Evolutionary conservation across 2,113 vertebrate species (phyloP).

Genomic region (Psilopogon haemacephalus): DNA sequence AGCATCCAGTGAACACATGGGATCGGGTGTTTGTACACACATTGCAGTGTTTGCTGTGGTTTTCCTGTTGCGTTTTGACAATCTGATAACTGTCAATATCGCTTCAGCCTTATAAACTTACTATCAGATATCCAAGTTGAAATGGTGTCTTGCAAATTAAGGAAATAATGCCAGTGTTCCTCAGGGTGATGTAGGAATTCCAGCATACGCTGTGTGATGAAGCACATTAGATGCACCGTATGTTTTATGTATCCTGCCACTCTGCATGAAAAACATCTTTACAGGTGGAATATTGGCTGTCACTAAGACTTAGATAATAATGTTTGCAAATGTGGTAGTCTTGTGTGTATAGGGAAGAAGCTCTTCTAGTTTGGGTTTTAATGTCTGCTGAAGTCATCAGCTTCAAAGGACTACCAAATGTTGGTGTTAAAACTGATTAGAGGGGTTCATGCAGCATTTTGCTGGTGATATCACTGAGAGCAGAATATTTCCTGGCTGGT

Average conservation of each 20-base stretch:
- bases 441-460: background rate
- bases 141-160: background rate
- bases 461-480: background rate
- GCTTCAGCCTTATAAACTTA: background rate
- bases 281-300: background rate
- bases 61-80: background rate
- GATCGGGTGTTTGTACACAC: fast-evolving
- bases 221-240: background rate
- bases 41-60: fast-evolving
- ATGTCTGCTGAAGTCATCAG: background rate
- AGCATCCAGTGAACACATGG: background rate
- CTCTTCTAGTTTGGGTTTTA: background rate
- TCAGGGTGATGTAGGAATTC: background rate
- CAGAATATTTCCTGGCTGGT: background rate
- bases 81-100: background rate
- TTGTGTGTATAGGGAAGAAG: background rate
- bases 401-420: background rate
- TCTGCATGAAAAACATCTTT: background rate
- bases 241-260: background rate
- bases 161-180: background rate
- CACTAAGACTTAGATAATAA: background rate
- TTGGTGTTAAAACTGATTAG: background rate
- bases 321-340: background rate
- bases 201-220: background rate
- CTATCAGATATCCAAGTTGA: background rate